phyloP scores from a whole-genome alignment of 2,888 invertebrate genomes.

The Capitulum mitella region DNA sequence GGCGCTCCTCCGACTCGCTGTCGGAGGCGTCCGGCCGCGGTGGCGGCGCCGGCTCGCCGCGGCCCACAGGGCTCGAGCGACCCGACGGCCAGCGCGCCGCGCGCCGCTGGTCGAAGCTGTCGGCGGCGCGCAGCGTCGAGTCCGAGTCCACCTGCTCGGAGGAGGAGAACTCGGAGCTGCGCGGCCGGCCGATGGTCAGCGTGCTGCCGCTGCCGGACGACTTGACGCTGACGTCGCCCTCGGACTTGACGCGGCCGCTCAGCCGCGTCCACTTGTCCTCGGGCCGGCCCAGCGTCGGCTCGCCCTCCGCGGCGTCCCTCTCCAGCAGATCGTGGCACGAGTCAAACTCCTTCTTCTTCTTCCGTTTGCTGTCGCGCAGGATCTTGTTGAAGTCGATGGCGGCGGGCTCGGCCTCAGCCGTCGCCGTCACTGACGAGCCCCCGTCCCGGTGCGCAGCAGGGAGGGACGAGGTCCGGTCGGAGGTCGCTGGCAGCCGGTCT shows the following conservation, averaged over 20 bases:
- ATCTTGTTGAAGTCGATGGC: background rate
- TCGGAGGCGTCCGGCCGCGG: too few species aligned
- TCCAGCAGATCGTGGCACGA: slow-evolving; percentile 31
- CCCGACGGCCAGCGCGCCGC: too few species aligned
- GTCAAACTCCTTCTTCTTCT: slow-evolving; percentile 4
- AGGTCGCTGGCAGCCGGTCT: too few species aligned
- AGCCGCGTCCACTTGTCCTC: background rate
- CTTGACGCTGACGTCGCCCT: slow-evolving; percentile 34
- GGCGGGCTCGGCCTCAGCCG: background rate
- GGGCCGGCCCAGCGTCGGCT: slow-evolving; percentile 19
- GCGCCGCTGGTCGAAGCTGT: slow-evolving; percentile 30
- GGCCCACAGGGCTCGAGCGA: too few species aligned
- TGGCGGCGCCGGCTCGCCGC: too few species aligned
- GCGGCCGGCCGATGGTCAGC: background rate
- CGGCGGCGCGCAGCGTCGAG: slow-evolving; percentile 35
- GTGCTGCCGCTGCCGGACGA: slow-evolving; percentile 26
- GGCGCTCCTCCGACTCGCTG: too few species aligned
- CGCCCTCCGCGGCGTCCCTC: slow-evolving; percentile 31
- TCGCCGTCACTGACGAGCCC: too few species aligned
- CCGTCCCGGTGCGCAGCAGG: too few species aligned
- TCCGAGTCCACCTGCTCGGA: slow-evolving; percentile 36
- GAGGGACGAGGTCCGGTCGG: too few species aligned
- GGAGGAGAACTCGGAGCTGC: slow-evolving; percentile 33
- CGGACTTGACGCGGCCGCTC: slow-evolving; percentile 5
- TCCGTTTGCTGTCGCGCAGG: slow-evolving; percentile 11